These are phyloP conservation scores for Chloropsis cyanopogon DNA, from an alignment of 2,113 vertebrate genomes.

Conservation along the genomic window DNA sequence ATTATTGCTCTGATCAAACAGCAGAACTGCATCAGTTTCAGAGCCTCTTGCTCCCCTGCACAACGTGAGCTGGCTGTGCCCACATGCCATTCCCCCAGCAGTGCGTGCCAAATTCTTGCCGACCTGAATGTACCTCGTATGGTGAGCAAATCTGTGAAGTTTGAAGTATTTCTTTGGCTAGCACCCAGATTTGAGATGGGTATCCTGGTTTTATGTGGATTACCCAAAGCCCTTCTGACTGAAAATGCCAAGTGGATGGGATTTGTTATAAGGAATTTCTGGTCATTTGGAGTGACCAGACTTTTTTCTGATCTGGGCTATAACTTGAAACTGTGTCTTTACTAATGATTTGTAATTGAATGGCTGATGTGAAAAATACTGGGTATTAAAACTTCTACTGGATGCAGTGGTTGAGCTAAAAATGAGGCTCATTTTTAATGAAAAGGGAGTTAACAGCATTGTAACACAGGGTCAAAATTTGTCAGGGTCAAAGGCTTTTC, in stretches of 20 bases:
- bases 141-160: background rate
- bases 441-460: background rate
- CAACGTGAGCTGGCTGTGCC: background rate
- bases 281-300: background rate
- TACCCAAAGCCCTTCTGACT: background rate
- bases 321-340: background rate
- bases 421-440: background rate
- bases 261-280: background rate
- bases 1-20: background rate
- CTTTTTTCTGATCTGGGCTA: background rate
- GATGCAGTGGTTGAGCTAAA: background rate
- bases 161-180: background rate
- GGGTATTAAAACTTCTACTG: background rate
- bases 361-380: background rate
- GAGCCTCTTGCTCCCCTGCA: background rate
- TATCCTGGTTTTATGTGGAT: background rate
- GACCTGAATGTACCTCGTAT: background rate
- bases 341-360: background rate
- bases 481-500: background rate
- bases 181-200: background rate
- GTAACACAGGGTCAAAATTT: fast-evolving
- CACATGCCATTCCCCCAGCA: background rate
- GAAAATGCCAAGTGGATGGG: background rate
- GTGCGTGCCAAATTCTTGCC: background rate
- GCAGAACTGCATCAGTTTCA: constrained; percentile 6